Evolutionary conservation across 2,797 vertebrate genomes (phyloP), one percentile per base, ranked within the genome.

Genomic region (Sorex maritimensis): DNA sequence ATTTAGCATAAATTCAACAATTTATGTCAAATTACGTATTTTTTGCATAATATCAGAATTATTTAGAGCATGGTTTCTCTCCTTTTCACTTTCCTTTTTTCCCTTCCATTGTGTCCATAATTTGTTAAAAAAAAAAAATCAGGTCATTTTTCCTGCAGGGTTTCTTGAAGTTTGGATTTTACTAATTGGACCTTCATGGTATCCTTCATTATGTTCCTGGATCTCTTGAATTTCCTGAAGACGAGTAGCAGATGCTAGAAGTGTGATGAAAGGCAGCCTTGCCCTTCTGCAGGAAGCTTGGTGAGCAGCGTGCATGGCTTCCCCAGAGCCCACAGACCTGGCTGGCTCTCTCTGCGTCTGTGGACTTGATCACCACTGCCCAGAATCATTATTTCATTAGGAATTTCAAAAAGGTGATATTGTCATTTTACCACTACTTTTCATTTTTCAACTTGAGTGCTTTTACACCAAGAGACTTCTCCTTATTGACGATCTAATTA

Each of bases 121-220:
- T 61, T 81, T 63, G 13, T 68, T 44, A 19, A 34, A 71, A 71
- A 67, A 67, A 38, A 83, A 80, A 49, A 86, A 65, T 0, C 3
- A 1, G 2, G 5, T 75, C 71, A 30, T 61, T 69, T 85, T 74
- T 9, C 73, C 52, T 28, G 0, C 23, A 78, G 23, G 19, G n/a
- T 90, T 94, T 74, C 65, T 55, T 92, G 49, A 19, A 14, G 6
- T 65, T 65, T 91, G 21, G 28, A 68, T 63, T 84, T 78, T 92
- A 13, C n/a, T 88, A 73, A 61, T 26, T 74, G 61, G 63, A 81
- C 41, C 38, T 63, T 21, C 13, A 19, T 21, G 14, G 28, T 90
- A 55, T 73, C 73, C 55, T 34, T 69, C 41, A 61, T 26, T 28
- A 28, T 69, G 26, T 26, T 55, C 73, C 44, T 67, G 55, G 78